These are phyloP conservation scores for Stichopus horrens DNA, from an alignment of 53 echinoderm and acorn worm genomes.

Conservation along the genomic window DNA sequence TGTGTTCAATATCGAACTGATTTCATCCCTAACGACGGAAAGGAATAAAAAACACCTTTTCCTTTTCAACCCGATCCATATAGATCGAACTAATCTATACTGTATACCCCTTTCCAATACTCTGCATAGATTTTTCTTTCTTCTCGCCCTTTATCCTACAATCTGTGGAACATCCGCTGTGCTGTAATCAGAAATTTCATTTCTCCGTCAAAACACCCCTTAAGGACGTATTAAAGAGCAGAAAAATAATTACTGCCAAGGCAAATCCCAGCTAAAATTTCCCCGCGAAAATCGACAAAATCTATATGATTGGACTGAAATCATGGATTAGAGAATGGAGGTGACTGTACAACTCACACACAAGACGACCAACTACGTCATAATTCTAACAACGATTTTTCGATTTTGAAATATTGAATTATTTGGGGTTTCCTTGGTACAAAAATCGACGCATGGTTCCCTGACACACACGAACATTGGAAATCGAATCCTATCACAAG, in stretches of 20 bases:
- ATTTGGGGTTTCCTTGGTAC: conserved; percentile 39
- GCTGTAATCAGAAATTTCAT: conserved; percentile 45
- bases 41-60: conserved; percentile 45
- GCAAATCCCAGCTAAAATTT: conserved; percentile 47
- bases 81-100: conserved; percentile 38
- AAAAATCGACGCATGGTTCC: conserved; percentile 13
- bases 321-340: conserved; percentile 41
- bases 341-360: conserved; percentile 19
- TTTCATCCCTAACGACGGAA: conserved; percentile 39
- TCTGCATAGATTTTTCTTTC: conserved; percentile 38
- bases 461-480: conserved; percentile 37
- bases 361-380: conserved; percentile 7
- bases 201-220: conserved; percentile 45
- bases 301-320: conserved; percentile 46
- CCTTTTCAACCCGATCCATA: conserved; percentile 22
- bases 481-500: conserved; percentile 34
- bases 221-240: conserved; percentile 47
- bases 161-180: conserved; percentile 39
- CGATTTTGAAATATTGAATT: conserved; percentile 45
- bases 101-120: conserved; percentile 46
- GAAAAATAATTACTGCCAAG: conserved; percentile 47
- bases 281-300: conserved; percentile 47
- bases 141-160: conserved; percentile 23
- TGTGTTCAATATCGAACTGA: conserved; percentile 45
- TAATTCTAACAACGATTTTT: conserved; percentile 45